These are phyloP conservation scores for Portunus trituberculatus DNA, from an alignment of 1,140 invertebrate species.

Conservation along the genomic window DNA sequence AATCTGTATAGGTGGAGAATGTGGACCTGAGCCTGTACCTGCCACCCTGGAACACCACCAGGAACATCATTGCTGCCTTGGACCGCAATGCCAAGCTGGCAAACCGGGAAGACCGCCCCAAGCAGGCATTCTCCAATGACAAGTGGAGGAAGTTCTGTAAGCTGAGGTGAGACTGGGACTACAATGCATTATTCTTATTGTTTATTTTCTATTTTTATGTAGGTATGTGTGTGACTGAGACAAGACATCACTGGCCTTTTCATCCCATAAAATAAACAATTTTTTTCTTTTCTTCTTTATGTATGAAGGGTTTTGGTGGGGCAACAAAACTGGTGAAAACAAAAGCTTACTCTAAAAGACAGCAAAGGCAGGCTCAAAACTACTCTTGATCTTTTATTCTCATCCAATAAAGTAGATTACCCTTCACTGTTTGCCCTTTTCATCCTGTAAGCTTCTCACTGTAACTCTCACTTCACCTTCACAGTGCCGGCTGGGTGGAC, in stretches of 20 bases:
- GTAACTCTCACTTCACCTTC: neutral
- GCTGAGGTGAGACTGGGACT: conserved; percentile 66
- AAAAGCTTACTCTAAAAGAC: no score
- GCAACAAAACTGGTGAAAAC: no score
- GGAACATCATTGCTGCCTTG: conserved; percentile 90
- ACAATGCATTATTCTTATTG: neutral
- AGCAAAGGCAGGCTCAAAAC: no score
- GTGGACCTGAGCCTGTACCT: conserved; percentile 93
- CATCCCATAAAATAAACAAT: no score
- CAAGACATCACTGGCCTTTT: no score
- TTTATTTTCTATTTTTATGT: neutral
- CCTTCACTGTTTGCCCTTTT: no score
- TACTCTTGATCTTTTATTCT: no score
- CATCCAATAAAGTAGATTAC: no score
- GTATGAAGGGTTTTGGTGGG: no score
- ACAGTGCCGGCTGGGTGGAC: conserved; percentile 93
- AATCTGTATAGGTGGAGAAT: conserved; percentile 87
- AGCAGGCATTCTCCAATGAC: conserved; percentile 50
- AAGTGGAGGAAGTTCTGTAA: conserved; percentile 77
- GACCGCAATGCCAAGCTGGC: conserved; percentile 92
- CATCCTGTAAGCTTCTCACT: no score
- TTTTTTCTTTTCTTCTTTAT: no score
- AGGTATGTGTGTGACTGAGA: neutral
- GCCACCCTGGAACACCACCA: conserved; percentile 94
- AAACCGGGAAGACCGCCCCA: conserved; percentile 49